Evolutionary conservation across 2,888 invertebrate genomes (phyloP).

Genomic region (Sthenelais limicola): DNA sequence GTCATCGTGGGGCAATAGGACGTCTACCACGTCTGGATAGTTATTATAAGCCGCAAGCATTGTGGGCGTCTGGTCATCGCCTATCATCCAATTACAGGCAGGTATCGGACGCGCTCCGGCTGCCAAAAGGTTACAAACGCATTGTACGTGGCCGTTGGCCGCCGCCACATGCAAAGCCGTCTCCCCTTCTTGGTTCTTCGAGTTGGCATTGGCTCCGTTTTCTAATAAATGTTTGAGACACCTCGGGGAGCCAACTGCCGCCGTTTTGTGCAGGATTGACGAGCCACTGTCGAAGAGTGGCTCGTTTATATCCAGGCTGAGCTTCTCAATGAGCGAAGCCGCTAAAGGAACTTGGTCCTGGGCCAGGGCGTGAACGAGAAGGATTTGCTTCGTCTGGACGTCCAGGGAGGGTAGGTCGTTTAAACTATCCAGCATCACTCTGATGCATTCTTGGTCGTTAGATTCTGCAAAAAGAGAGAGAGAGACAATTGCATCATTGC

Average conservation of each 20-base stretch:
- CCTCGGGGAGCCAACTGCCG: constrained; percentile 26
- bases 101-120: constrained; percentile 15
- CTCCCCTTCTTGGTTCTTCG: constrained; percentile 34
- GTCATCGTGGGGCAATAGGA: constrained; percentile 30
- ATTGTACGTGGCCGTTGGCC: constrained; percentile 23
- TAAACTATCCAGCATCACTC: constrained; percentile 36
- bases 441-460: constrained; percentile 19
- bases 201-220: constrained; percentile 22
- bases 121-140: constrained; percentile 19
- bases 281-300: constrained; percentile 33
- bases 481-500: no score
- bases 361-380: constrained; percentile 34
- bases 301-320: constrained; percentile 35
- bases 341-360: constrained; percentile 31
- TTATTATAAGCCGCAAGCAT: constrained; percentile 42
- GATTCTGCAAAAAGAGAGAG: constrained; percentile 16
- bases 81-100: constrained; percentile 38
- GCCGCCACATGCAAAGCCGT: constrained; percentile 37
- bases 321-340: constrained; percentile 36
- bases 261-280: constrained; percentile 37
- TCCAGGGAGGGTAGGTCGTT: constrained; percentile 18
- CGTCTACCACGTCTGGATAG: constrained; percentile 39
- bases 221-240: constrained; percentile 22
- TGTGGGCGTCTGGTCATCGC: constrained; percentile 39
- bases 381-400: constrained; percentile 32